Evolutionary conservation across 2,888 invertebrate genomes (phyloP).

Genomic region (Nipponacmea schrenckii): DNA sequence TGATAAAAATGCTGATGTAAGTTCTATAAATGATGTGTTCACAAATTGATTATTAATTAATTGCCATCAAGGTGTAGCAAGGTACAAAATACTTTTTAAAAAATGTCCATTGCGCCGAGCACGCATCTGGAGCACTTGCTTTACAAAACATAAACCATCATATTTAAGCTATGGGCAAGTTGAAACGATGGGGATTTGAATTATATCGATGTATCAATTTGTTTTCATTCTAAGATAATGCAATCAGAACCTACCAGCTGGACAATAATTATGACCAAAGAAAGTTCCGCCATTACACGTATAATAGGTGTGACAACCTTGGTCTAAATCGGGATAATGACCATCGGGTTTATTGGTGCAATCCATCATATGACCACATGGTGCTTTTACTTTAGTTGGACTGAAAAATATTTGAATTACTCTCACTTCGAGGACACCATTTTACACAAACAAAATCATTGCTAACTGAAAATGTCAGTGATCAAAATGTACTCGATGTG

Average conservation of each 20-base stretch:
- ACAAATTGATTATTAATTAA: too few species aligned
- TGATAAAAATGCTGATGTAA: too few species aligned
- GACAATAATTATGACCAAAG: background rate
- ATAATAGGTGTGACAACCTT: background rate
- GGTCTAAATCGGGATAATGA: background rate
- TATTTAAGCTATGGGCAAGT: background rate
- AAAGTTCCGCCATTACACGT: background rate
- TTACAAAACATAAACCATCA: background rate
- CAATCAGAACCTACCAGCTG: background rate
- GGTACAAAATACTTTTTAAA: too few species aligned
- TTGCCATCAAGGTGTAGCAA: too few species aligned
- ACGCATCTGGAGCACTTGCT: background rate
- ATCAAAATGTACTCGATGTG: too few species aligned
- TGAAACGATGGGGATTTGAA: background rate
- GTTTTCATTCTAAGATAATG: background rate
- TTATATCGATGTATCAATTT: background rate
- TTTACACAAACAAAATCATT: too few species aligned
- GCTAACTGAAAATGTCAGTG: too few species aligned
- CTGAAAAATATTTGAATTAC: background rate
- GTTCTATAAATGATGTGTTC: too few species aligned
- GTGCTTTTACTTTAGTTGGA: background rate
- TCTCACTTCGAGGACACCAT: too few species aligned
- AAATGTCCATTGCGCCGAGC: background rate
- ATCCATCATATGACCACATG: slow-evolving; percentile 3
- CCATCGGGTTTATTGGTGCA: background rate